Base-by-base conservation (phyloP, 2,113 vertebrate species). In the Centropus bengalensis region DNA sequence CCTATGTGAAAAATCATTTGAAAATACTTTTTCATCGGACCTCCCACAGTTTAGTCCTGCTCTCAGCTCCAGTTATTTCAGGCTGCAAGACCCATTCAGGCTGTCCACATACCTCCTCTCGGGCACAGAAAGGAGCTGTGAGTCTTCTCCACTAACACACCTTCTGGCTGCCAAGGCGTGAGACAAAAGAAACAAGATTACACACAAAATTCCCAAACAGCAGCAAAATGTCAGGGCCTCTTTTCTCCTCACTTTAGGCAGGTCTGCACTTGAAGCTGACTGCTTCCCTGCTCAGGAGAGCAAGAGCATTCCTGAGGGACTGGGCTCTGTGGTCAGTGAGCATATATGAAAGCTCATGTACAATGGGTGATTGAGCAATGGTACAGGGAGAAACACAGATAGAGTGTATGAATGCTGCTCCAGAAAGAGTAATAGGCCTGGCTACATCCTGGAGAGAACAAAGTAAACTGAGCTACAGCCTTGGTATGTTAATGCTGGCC, bases 61-160 rank as follows among this genome's bases (percentile, higher is more conserved):
- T 67, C 28, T 93, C 42, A 63, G 20, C 10, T 77, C 33, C 62
- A 64, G 5, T 17, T 58, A 71, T 63, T 90, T 70, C 59, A 60
- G 74, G 20, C 49, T 87, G 74, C 56, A 82, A 58, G 75, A 79
- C 27, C 18, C 52, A 20, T 28, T 60, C 58, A 64, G 32, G 42
- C 75, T 77, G 22, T 77, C 64, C n/a, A 95, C 96, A 19, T 87
- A 96, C 96, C 96, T 97, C 96, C 94, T 96, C 87, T 96, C 0
- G 96, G 96, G 87, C 97, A 98, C 69, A 97, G 82, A 89, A 97
- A 14, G 30, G 88, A 96, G 68, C 70, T 89, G 75, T 96, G 80
- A 40, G 96, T 49, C 76, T 97, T 97, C 91, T 97, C 97, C 94
- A 97, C 92, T 27, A 94, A 92, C 68, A 98, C 86, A 32, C 97